Evolutionary conservation across 37 sponge, comb jelly and placozoan species (phyloP).

Genomic region (Ianthella basta): DNA sequence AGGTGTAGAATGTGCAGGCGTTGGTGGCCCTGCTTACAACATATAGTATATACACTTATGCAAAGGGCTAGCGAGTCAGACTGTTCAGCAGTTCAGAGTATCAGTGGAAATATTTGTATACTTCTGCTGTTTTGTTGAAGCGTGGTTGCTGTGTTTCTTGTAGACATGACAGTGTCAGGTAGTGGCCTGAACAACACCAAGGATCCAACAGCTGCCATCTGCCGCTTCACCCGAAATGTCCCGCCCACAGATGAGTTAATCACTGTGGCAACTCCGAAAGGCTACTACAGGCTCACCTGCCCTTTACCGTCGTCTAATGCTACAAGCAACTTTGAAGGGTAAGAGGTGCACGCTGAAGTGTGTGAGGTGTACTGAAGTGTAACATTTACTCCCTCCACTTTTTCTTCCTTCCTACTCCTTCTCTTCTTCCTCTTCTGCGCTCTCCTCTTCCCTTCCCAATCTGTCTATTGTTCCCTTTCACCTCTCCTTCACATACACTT

Average conservation of each 20-base stretch:
- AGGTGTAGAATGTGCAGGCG: too few species aligned
- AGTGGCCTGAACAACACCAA: constrained; percentile 7
- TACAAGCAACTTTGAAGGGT: neutral
- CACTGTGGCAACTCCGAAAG: neutral
- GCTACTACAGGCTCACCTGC: constrained; percentile 9
- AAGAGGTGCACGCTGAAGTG: too few species aligned
- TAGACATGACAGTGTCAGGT: neutral
- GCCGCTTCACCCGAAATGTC: neutral
- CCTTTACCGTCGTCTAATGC: neutral
- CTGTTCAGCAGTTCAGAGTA: too few species aligned
- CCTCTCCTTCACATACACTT: neutral
- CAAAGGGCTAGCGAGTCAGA: too few species aligned
- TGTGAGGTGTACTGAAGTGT: too few species aligned
- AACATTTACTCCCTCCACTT: neutral
- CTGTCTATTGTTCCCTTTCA: neutral
- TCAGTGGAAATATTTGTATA: too few species aligned
- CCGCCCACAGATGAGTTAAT: too few species aligned
- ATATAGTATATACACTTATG: too few species aligned
- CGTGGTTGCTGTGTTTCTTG: too few species aligned
- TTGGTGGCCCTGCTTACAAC: too few species aligned
- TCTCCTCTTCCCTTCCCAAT: neutral
- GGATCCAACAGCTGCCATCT: neutral
- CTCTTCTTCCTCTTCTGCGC: neutral
- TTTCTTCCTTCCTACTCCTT: neutral
- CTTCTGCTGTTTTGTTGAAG: too few species aligned